phyloP scores from a whole-genome alignment of 2,113 vertebrate species.

The Coptodon rendalli region DNA sequence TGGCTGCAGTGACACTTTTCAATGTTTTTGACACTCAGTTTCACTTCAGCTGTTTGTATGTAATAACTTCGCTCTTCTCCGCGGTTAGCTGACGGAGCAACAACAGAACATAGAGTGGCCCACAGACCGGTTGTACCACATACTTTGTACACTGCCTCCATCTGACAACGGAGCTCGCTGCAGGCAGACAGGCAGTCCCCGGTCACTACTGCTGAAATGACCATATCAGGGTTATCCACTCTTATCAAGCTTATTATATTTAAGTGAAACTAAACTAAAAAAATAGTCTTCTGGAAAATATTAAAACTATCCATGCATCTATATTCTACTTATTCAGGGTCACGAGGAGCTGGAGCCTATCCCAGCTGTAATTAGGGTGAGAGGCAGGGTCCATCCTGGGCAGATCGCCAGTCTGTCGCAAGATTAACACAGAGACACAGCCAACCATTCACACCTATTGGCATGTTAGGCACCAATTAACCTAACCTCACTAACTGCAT shows the following conservation, averaged over 20 bases:
- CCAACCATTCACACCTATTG: background rate
- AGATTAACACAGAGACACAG: background rate
- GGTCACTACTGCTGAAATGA: background rate
- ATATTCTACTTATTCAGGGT: background rate
- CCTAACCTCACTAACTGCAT: background rate
- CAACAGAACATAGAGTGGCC: background rate
- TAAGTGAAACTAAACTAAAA: background rate
- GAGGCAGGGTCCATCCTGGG: background rate
- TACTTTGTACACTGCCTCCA: background rate
- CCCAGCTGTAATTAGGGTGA: background rate
- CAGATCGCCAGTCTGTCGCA: background rate
- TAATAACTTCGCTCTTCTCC: background rate
- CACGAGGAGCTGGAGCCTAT: background rate
- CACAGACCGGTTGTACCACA: background rate
- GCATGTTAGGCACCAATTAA: background rate
- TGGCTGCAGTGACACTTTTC: background rate
- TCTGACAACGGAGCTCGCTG: background rate
- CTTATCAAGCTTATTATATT: background rate
- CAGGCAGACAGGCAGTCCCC: background rate
- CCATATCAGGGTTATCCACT: background rate
- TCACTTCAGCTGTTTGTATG: background rate
- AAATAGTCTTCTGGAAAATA: background rate
- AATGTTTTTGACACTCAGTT: fast-evolving
- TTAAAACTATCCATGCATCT: background rate
- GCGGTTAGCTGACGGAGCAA: background rate